Base-by-base conservation (phyloP, 2,797 vertebrate genomes). In the Acanthornis magna region DNA sequence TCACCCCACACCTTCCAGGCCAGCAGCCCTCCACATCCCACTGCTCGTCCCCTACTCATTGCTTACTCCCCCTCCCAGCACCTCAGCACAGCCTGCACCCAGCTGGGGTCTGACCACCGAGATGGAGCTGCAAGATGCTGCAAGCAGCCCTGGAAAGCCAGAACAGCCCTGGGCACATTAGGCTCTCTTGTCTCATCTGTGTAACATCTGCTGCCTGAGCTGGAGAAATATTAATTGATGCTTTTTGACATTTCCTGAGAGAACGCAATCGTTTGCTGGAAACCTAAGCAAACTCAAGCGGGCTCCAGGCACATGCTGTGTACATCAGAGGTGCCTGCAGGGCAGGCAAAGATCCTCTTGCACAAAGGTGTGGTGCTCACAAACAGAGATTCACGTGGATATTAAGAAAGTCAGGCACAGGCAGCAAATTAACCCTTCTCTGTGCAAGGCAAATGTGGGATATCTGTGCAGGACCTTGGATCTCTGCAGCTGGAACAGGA, bases 201-300 rank as follows among this genome's bases (percentile, higher is more conserved):
- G 25, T 48, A 84, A 94, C 92, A 79, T 68, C 89, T 79, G 88
- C 62, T 88, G 81, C 86, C 71, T 9, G 11, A 86, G 91, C 51
- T 73, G 66, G 42, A 91, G 60, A 55, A 89, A 87, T 21, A 92
- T 68, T 88, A 87, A 92, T 62, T 90, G 86, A 86, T 84, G 80
- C 48, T 88, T 95, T 89, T 55, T 93, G 81, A 95, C 88, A 70
- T 75, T 81, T 87, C 78, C 67, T 32, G 43, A 62, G 71, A 81
- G 55, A 84, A 93, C 9, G 62, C 18, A 61, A 22, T 11, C 0
- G 1, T 48, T 73, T 26, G 47, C 53, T n/a, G 78, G 75, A 84
- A 93, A 63, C 11, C 54, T 50, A 27, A 90, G 80, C 68, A 53
- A 88, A 73, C 0, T 1, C 9, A 2, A 36, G 68, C 22, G 1